phyloP scores from a whole-genome alignment of 2,797 vertebrate species.

The Notoglanidium macrostoma region DNA sequence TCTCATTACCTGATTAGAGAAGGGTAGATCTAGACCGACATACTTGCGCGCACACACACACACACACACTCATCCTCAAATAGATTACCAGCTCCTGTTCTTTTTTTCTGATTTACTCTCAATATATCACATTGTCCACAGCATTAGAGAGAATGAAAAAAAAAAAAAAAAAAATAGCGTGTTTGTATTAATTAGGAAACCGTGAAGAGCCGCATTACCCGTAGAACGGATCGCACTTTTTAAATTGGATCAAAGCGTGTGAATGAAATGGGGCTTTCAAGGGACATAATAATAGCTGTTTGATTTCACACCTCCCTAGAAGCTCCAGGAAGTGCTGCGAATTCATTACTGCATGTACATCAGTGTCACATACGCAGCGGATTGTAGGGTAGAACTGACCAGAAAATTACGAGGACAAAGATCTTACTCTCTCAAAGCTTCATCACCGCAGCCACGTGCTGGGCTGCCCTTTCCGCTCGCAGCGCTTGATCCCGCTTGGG shows the following conservation, averaged over 20 bases:
- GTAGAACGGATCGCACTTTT: slow-evolving; percentile 32
- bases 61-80: not conserved
- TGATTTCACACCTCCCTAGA: slow-evolving; percentile 51
- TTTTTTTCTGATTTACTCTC: slow-evolving; percentile 22
- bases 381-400: slow-evolving; percentile 33
- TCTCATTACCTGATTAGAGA: slow-evolving; percentile 48
- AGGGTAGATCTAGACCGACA: slow-evolving; percentile 5
- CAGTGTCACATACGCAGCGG: not conserved
- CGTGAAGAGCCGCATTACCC: slow-evolving; percentile 36
- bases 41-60: not conserved
- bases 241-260: slow-evolving; percentile 47
- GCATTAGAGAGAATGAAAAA: not conserved
- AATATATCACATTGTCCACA: slow-evolving; percentile 30
- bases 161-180: not conserved
- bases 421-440: slow-evolving; percentile 30
- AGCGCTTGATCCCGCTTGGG: not conserved
- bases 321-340: slow-evolving; percentile 36
- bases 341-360: slow-evolving; percentile 39
- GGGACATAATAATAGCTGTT: slow-evolving; percentile 46
- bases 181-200: slow-evolving; percentile 42
- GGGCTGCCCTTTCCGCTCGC: not conserved
- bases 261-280: slow-evolving; percentile 46
- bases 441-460: slow-evolving; percentile 8
- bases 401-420: slow-evolving; percentile 39
- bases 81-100: slow-evolving; percentile 15